These are phyloP conservation scores for Lydus trimaculatus DNA, from an alignment of 2,888 invertebrate genomes.

Conservation along the genomic window DNA sequence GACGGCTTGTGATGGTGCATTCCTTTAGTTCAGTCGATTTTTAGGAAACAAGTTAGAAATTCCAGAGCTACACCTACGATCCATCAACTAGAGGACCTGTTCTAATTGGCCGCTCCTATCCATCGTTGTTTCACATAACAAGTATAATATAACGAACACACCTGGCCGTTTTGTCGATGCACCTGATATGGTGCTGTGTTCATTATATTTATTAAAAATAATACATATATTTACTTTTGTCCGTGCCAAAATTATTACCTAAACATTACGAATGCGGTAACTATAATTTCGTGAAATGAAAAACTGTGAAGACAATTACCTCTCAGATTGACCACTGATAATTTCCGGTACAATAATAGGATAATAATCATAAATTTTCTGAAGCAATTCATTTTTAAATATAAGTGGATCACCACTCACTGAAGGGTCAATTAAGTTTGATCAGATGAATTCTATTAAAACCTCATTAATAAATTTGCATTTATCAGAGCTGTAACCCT, in stretches of 20 bases:
- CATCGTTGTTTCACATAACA: conserved; percentile 20
- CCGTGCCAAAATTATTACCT: conserved; percentile 43
- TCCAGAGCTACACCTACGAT: conserved; percentile 38
- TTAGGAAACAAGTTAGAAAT: conserved; percentile 40
- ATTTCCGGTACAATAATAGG: neutral
- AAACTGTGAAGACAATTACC: neutral
- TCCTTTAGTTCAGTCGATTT: conserved; percentile 26
- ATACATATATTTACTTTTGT: conserved; percentile 38
- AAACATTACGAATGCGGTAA: conserved; percentile 37
- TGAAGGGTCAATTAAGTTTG: neutral
- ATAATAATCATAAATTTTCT: neutral
- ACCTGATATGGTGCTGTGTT: conserved; percentile 39
- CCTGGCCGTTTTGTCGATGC: conserved; percentile 37
- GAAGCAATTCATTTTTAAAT: neutral
- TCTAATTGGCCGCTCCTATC: conserved; percentile 41
- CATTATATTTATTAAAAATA: conserved; percentile 20
- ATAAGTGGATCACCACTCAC: neutral
- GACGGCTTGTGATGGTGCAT: conserved; percentile 14
- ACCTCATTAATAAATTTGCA: neutral
- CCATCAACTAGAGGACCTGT: conserved; percentile 34
- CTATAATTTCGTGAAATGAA: conserved; percentile 26
- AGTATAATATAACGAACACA: conserved; percentile 27
- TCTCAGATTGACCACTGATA: neutral
- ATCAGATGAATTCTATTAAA: neutral
- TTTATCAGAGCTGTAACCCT: neutral